These are phyloP conservation scores for Euwallacea fornicatus DNA, from an alignment of 1,140 invertebrate species.

Conservation along the genomic window DNA sequence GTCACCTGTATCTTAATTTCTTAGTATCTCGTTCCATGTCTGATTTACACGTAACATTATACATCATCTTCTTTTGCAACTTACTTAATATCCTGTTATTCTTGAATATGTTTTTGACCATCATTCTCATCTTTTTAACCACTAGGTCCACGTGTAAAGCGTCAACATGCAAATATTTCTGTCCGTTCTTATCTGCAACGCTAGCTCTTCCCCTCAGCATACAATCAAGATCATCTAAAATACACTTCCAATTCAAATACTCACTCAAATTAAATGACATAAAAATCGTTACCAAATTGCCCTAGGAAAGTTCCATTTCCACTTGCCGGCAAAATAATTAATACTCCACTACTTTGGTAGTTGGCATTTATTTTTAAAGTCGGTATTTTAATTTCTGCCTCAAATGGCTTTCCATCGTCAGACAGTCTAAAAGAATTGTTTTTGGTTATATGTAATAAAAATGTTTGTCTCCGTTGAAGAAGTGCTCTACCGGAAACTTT, in stretches of 20 bases:
- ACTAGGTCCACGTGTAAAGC: conserved; percentile 63
- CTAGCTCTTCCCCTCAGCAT: conserved; percentile 63
- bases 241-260: conserved; percentile 26
- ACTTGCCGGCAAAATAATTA: conserved; percentile 71
- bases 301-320: conserved; percentile 72
- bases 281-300: conserved; percentile 57
- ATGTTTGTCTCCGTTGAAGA: too few species aligned
- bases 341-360: conserved; percentile 70
- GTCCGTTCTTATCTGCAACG: conserved; percentile 53
- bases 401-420: conserved; percentile 63
- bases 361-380: conserved; percentile 66
- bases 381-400: conserved; percentile 67
- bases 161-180: conserved; percentile 66
- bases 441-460: too few species aligned
- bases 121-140: conserved; percentile 67
- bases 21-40: not conserved
- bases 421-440: conserved; percentile 53
- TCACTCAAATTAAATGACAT: conserved; percentile 4
- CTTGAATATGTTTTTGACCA: conserved; percentile 67
- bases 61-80: conserved; percentile 44
- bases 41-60: too few species aligned
- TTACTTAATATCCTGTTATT: conserved; percentile 72
- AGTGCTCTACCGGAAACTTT: too few species aligned
- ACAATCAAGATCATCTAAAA: conserved; percentile 62
- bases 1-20: not conserved